A percentile compares a stretch with the other conserved stretches of the same genome.
These are phyloP conservation scores for Myathropa florea DNA, from an alignment of 2,888 invertebrate genomes.

Conservation along the genomic window DNA sequence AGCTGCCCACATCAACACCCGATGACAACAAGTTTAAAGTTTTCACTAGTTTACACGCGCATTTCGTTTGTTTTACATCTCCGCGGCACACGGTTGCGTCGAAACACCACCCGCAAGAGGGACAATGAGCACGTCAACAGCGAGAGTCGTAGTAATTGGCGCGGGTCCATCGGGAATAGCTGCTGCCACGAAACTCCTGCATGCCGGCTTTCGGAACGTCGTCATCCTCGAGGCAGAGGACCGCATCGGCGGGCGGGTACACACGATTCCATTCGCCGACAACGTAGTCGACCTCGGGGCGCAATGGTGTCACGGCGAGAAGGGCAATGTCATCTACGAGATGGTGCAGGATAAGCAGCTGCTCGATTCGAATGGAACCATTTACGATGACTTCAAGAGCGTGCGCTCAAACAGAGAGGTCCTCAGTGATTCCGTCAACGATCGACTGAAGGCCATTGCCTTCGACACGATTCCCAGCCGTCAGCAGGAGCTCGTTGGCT, in stretches of 20 bases:
- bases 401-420: slow-evolving; percentile 79
- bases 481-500: slow-evolving; percentile 75
- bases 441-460: slow-evolving; percentile 78
- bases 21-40: not conserved
- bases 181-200: slow-evolving; percentile 79
- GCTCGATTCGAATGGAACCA: slow-evolving; percentile 74
- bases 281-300: slow-evolving; percentile 87
- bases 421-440: slow-evolving; percentile 76
- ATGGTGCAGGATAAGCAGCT: slow-evolving; percentile 79
- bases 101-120: not conserved
- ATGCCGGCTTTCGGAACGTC: slow-evolving; percentile 81
- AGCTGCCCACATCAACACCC: not conserved
- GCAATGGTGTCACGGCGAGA: slow-evolving; percentile 87
- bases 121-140: slow-evolving; percentile 71
- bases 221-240: slow-evolving; percentile 84
- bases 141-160: slow-evolving; percentile 78
- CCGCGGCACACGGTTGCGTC: not conserved
- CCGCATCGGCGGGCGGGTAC: slow-evolving; percentile 85
- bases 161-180: slow-evolving; percentile 80
- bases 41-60: not conserved
- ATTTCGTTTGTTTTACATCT: not conserved
- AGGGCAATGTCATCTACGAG: slow-evolving; percentile 84
- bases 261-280: slow-evolving; percentile 82
- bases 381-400: slow-evolving; percentile 76
- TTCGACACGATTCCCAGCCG: slow-evolving; percentile 78